Evolutionary conservation across 2,888 invertebrate genomes (phyloP), one percentile per base, ranked within the genome.

Genomic region (Gisinianus flammeolus): DNA sequence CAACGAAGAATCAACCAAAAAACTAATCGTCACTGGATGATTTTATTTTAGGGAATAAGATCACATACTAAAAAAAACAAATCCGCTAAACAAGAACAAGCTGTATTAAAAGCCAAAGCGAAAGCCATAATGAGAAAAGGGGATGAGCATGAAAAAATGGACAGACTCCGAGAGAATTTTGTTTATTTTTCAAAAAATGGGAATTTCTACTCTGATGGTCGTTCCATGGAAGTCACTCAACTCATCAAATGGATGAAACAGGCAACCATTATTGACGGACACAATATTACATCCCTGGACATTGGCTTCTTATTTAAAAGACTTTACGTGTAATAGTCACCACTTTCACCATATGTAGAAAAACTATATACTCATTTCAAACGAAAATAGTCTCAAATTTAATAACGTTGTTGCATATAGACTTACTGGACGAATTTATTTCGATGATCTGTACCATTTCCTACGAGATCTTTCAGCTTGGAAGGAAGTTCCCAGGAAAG

Each of bases 241-340:
- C 19, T 77, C 1, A 72, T 77, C 54, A 70, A 70, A 35, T 77
- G 77, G 77, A 72, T 77, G 77, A 68, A 70, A 54, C 77, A 77
- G 30, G 77, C n/a, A 5, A 54, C 5, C n/a, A 28, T 77, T 26
- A 66, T 72, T 66, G 66, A 71, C 28, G 77, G 77, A 0, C 8
- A 22, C 2, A 66, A 8, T 52, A 66, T 77, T 1, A 35, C 77
- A 3, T 24, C 71, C 1, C 24, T 66, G 44, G 77, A 77, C 31
- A 66, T 77, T 64, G 67, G 71, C 3, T 77, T 44, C 35, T 35
- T 77, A 19, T 77, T 72, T 52, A 77, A 77, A 66, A 19, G 72
- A 62, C 66, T 77, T 26, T 77, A 77, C 24, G 24, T 44, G 77
- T 77, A 77, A 54, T n/a, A n/a, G n/a, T n/a, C n/a, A n/a, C n/a